Conservation (phyloP, 1,140 invertebrate species). For the Caenorhabditis latens region DNA sequence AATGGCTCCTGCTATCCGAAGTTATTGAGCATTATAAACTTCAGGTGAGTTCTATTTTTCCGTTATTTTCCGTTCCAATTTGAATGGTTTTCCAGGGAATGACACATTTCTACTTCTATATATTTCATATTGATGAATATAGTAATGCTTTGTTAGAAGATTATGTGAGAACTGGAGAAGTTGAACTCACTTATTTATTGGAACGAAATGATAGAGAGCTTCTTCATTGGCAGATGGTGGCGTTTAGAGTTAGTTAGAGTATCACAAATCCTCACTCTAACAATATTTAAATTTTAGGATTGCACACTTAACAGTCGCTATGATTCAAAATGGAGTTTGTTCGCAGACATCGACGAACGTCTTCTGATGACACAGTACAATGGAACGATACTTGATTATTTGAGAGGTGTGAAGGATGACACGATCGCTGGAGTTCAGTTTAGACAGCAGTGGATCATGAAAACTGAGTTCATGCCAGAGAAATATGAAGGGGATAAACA, state of each 20-base stretch:
- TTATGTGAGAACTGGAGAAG: constrained; percentile 53
- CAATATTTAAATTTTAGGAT: background rate
- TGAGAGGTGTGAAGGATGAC: background rate
- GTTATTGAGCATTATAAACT: constrained; percentile 43
- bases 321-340: constrained; percentile 45
- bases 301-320: background rate
- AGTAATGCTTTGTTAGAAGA: constrained; percentile 1
- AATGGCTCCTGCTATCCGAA: constrained; percentile 32
- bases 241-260: background rate
- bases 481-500: constrained; percentile 51
- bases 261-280: background rate
- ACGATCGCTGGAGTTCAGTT: background rate
- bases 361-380: constrained; percentile 44
- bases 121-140: constrained; percentile 22
- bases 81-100: constrained; percentile 11
- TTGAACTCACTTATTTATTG: background rate
- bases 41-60: background rate
- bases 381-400: constrained; percentile 48
- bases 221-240: constrained; percentile 27
- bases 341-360: constrained; percentile 46
- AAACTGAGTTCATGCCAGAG: constrained; percentile 22
- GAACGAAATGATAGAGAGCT: constrained; percentile 37
- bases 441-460: constrained; percentile 54
- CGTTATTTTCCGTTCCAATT: background rate
- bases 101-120: constrained; percentile 51